phyloP scores from a whole-genome alignment of 1,140 invertebrate genomes.

The Drosophila sucinea region DNA sequence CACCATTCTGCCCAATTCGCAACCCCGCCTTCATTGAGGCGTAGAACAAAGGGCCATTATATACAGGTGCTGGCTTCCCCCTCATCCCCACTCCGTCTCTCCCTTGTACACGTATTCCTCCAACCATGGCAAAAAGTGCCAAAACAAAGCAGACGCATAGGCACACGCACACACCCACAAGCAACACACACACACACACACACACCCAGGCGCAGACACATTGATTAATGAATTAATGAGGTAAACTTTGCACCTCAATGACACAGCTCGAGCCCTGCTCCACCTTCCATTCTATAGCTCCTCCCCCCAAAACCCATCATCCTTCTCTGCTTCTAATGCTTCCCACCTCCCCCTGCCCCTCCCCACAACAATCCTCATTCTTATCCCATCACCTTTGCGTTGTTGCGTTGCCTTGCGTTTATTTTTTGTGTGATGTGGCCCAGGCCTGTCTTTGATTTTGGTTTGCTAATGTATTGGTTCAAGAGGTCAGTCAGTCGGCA shows the following conservation, averaged over 20 bases:
- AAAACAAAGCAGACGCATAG: conserved; percentile 77
- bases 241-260: conserved; percentile 82
- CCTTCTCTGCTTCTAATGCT: conserved; percentile 59
- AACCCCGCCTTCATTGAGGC: conserved; percentile 58
- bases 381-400: conserved; percentile 27
- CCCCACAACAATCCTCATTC: too few relatives aligned
- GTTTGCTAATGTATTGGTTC: conserved; percentile 72
- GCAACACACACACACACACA: conserved; percentile 31
- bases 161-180: conserved; percentile 41
- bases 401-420: conserved; percentile 38
- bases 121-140: conserved; percentile 60
- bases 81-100: neutral
- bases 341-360: too few relatives aligned
- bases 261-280: conserved; percentile 46
- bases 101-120: neutral
- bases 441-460: conserved; percentile 60
- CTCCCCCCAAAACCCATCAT: neutral
- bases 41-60: conserved; percentile 80
- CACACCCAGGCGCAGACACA: conserved; percentile 62
- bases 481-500: conserved; percentile 73
- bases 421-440: conserved; percentile 3
- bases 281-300: conserved; percentile 13
- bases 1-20: conserved; percentile 16
- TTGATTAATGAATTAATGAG: conserved; percentile 83
- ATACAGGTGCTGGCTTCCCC: conserved; percentile 74